Percentiles rank a stretch among this genome's conserved stretches.
phyloP scores from a whole-genome alignment of 1,140 invertebrate genomes.

The Anoplophora glabripennis region DNA sequence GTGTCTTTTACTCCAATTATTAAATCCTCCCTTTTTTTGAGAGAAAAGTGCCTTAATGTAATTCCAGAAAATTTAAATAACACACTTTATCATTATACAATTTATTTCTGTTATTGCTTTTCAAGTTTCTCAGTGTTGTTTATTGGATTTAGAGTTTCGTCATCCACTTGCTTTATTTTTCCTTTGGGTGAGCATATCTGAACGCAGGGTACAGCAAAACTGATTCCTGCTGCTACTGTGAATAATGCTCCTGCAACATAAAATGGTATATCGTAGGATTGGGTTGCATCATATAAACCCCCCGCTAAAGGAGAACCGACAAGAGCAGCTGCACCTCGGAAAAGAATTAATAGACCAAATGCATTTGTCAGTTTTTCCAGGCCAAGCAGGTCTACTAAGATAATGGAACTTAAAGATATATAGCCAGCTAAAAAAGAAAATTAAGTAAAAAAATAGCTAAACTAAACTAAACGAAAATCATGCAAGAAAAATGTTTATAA shows the following conservation, averaged over 20 bases:
- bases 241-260: constrained; percentile 89
- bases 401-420: constrained; percentile 96
- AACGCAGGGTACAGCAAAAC: constrained; percentile 54
- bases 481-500: neutral
- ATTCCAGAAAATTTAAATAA: too few relatives aligned
- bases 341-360: constrained; percentile 92
- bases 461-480: neutral
- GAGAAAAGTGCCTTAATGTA: too few relatives aligned
- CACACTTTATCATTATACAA: too few relatives aligned
- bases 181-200: too few relatives aligned
- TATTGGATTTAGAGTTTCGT: constrained; percentile 71
- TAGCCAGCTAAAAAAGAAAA: constrained; percentile 74
- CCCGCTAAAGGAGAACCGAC: constrained; percentile 80
- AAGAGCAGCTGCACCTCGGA: constrained; percentile 88
- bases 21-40: too few relatives aligned
- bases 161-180: neutral
- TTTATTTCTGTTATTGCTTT: too few relatives aligned
- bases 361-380: constrained; percentile 95
- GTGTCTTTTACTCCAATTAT: too few relatives aligned
- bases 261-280: constrained; percentile 85
- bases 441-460: neutral
- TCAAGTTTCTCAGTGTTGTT: too few relatives aligned
- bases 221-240: constrained; percentile 76
- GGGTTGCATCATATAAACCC: constrained; percentile 81
- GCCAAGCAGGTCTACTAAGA: constrained; percentile 92